phyloP scores from a whole-genome alignment of 1,140 invertebrate species.

The Mesaphorura yosii region DNA sequence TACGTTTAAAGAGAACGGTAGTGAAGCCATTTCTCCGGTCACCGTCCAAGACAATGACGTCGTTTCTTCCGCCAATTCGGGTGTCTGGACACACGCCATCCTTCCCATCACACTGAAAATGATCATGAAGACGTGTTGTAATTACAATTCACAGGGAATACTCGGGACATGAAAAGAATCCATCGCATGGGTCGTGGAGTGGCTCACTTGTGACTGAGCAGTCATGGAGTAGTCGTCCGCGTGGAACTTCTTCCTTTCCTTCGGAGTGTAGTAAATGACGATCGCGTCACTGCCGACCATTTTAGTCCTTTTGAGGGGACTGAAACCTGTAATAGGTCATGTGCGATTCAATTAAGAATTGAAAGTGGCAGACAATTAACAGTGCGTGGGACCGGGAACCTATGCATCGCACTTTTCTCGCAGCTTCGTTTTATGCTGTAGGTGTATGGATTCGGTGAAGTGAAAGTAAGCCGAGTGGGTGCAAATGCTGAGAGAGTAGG shows the following conservation, averaged over 20 bases:
- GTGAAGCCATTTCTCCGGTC: conserved; percentile 66
- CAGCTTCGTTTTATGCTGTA: background rate
- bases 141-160: background rate
- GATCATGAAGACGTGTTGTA: background rate
- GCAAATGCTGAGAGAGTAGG: background rate
- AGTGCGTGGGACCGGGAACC: background rate
- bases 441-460: background rate
- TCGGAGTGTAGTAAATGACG: conserved; percentile 55
- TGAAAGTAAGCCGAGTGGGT: background rate
- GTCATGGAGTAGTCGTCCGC: conserved; percentile 77
- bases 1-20: conserved; percentile 62
- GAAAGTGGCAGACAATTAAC: background rate
- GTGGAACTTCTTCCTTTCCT: conserved; percentile 49
- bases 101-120: conserved; percentile 44
- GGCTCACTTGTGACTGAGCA: conserved; percentile 52
- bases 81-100: conserved; percentile 74
- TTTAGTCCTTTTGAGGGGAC: conserved; percentile 33
- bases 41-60: conserved; percentile 59
- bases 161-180: background rate
- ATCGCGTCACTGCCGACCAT: conserved; percentile 70
- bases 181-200: no score
- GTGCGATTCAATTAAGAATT: background rate
- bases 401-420: background rate
- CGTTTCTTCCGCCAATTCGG: conserved; percentile 65
- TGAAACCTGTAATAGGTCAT: conserved; percentile 23